phyloP scores from a whole-genome alignment of 2,797 vertebrate genomes.

The Mionectes olivaceus region DNA sequence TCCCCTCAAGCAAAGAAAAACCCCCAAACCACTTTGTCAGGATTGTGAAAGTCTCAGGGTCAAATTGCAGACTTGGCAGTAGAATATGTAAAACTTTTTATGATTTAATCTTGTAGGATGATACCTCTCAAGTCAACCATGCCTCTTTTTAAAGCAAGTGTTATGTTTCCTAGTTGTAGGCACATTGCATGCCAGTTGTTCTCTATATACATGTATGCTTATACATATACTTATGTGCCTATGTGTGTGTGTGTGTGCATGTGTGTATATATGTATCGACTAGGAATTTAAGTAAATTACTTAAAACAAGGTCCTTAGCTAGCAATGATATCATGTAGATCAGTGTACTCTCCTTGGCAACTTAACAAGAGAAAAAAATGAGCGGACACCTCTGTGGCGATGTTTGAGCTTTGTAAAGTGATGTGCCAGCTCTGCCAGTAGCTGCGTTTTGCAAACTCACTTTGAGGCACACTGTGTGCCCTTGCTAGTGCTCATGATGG shows the following conservation, averaged over 20 bases:
- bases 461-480: not conserved
- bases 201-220: not conserved
- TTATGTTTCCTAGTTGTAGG: not conserved
- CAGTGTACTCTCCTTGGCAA: not conserved
- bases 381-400: constrained; percentile 16
- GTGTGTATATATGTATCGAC: not conserved
- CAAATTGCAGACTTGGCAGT: not conserved
- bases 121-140: not conserved
- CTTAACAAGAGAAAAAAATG: not conserved
- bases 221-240: fast-evolving
- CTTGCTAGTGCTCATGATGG: not conserved
- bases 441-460: constrained; percentile 10
- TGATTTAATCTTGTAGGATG: not conserved
- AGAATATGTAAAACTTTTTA: not conserved
- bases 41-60: not conserved
- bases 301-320: not conserved
- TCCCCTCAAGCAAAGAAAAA: not conserved
- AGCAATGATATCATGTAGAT: not conserved
- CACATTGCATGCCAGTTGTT: not conserved
- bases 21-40: not conserved
- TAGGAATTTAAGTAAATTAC: not conserved
- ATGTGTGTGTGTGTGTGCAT: fast-evolving
- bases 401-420: constrained; percentile 24
- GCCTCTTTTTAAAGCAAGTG: not conserved
- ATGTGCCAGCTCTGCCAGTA: constrained; percentile 11